Evolutionary conservation across 2,113 vertebrate species (phyloP).

Genomic region (Crocuta crocuta): DNA sequence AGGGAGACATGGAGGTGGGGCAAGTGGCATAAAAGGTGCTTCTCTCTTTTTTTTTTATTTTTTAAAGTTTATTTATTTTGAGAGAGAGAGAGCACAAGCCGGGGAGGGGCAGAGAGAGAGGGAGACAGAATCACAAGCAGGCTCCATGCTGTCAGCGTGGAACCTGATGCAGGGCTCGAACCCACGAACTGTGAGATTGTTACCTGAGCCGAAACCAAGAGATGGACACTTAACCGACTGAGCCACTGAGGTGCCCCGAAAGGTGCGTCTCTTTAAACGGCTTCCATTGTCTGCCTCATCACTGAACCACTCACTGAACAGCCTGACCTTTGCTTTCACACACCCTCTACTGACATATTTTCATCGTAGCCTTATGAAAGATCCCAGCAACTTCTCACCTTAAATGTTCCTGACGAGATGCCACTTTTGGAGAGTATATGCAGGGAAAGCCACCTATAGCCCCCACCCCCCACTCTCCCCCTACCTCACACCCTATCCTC

Average conservation of each 20-base stretch:
- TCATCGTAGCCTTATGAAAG: neutral
- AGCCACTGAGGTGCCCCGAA: neutral
- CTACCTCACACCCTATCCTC: too few relatives aligned
- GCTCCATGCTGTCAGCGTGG: too few relatives aligned
- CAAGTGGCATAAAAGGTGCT: neutral
- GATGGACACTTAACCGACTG: too few relatives aligned
- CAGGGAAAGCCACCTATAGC: neutral
- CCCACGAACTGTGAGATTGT: too few relatives aligned
- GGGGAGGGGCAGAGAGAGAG: too few relatives aligned
- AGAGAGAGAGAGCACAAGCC: too few relatives aligned
- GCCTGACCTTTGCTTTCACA: neutral
- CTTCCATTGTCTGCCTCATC: neutral
- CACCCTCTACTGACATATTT: neutral
- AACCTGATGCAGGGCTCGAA: too few relatives aligned
- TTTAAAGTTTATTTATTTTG: too few relatives aligned
- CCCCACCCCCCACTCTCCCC: neutral
- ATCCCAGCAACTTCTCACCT: neutral
- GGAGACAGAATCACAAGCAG: too few relatives aligned
- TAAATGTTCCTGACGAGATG: neutral
- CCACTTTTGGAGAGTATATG: neutral
- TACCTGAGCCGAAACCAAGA: too few relatives aligned
- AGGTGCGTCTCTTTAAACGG: neutral
- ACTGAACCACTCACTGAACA: neutral
- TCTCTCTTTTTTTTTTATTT: neutral
- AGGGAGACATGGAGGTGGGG: too few relatives aligned